Conservation (phyloP, 2,113 vertebrate genomes). For the Prionailurus viverrinus region DNA sequence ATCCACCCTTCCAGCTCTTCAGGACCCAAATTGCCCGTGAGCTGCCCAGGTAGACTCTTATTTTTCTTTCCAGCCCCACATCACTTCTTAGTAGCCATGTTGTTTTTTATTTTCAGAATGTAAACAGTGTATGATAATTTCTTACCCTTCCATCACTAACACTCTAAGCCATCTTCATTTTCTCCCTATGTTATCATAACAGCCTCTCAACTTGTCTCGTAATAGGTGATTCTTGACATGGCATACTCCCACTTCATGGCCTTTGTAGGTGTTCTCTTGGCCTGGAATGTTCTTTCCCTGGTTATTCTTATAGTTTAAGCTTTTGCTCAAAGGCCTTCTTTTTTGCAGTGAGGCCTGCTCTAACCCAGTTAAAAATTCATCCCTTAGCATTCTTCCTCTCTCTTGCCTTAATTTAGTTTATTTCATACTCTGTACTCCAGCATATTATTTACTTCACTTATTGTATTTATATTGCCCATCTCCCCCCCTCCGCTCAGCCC, state of each 20-base stretch:
- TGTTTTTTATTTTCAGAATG: not conserved
- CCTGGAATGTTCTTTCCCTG: not conserved
- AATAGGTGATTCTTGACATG: not conserved
- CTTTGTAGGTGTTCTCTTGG: not conserved
- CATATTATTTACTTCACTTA: not conserved
- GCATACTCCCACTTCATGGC: not conserved
- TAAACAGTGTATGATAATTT: conserved; percentile 13
- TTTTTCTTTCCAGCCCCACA: not conserved
- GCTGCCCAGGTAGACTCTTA: not conserved
- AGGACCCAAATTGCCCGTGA: not conserved
- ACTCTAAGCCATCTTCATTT: not conserved
- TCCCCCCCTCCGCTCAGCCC: not conserved
- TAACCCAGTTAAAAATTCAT: conserved; percentile 32
- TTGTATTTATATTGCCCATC: not conserved
- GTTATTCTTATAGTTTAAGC: not conserved
- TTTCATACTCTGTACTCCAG: not conserved
- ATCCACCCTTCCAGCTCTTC: conserved; percentile 5
- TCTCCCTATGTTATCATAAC: not conserved
- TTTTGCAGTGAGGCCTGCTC: conserved; percentile 22
- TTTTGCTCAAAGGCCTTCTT: not conserved
- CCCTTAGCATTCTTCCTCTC: not conserved
- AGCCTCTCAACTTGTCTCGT: not conserved
- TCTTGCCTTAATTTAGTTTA: not conserved
- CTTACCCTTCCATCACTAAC: not conserved
- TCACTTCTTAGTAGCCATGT: not conserved